phyloP scores from a whole-genome alignment of 2,888 invertebrate genomes.

The Mimachlamys varia region DNA sequence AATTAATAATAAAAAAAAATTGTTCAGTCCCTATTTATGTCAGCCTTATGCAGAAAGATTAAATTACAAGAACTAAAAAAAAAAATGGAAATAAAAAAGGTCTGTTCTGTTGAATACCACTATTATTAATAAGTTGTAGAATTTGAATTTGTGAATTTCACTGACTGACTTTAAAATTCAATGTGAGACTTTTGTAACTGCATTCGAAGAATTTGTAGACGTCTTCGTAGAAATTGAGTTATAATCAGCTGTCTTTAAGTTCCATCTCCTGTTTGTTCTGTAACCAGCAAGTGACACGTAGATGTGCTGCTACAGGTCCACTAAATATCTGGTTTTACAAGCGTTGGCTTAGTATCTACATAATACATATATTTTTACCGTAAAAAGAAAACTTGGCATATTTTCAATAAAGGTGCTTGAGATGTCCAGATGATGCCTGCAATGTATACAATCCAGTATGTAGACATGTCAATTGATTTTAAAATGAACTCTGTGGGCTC shows the following conservation, averaged over 20 bases:
- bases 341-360: not conserved
- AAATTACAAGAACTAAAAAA: no score
- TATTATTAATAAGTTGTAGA: no score
- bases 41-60: no score
- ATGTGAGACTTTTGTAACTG: no score
- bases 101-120: no score
- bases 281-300: not conserved
- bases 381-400: not conserved
- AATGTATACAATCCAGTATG: not conserved
- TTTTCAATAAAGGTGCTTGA: not conserved
- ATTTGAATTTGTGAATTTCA: no score
- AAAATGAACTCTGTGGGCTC: not conserved
- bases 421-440: not conserved
- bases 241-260: not conserved
- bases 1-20: no score
- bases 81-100: no score
- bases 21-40: no score
- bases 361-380: not conserved
- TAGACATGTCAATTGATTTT: conserved; percentile 17
- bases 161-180: no score
- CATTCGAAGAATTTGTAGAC: no score
- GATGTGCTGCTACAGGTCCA: not conserved
- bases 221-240: no score
- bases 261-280: not conserved
- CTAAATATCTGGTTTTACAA: not conserved